Base-by-base conservation (phyloP, 2,797 vertebrate genomes). In the Ispidina picta region DNA sequence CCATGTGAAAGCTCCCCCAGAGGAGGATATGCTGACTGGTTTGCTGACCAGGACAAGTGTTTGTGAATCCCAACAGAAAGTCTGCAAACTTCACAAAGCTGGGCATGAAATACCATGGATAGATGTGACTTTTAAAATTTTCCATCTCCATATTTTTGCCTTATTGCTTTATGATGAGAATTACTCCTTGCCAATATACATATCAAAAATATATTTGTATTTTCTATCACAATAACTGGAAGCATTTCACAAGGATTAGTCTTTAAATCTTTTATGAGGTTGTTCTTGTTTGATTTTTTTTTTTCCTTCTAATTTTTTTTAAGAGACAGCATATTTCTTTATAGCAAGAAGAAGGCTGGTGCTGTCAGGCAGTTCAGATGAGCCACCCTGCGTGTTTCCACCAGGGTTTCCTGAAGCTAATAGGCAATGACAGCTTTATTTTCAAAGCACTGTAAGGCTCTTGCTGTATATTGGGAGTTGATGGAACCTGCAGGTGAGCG, bases 401-500 rank as follows among this genome's bases (percentile, higher is more conserved):
- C 78, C 54, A 39, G 70, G 89, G 4, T 18, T 62, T 86, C 33
- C 13, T 82, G 96, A 89, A 63, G 74, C 92, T 97, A 80, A 96
- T 84, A 77, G 88, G 74, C 95, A 82, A 9, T 66, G 97, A 94
- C 96, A 96, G 96, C 56, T 60, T 60, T 64, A 21, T 90, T 95
- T 95, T 86, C 92, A 89, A 94, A 87, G 95, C 96, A 74, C 77
- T 31, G 93, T 86, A 72, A 93, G 93, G 85, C 96, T 90, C 93
- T 83, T 58, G 29, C 90, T 48, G 79, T 52, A 78, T 83, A 11
- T 55, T 92, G 95, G 75, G 94, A 85, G 91, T 31, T 72, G 94
- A 82, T 71, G 78, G 92, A 29, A 54, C 17, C 2, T 5, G 59
- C 86, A 73, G 83, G 16, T 73, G 89, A 93, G 91, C 62, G 3